A percentile compares a stretch with the other conserved stretches of the same genome.
These are phyloP conservation scores for Watsonalla binaria DNA, from an alignment of 2,888 invertebrate genomes.

Conservation along the genomic window DNA sequence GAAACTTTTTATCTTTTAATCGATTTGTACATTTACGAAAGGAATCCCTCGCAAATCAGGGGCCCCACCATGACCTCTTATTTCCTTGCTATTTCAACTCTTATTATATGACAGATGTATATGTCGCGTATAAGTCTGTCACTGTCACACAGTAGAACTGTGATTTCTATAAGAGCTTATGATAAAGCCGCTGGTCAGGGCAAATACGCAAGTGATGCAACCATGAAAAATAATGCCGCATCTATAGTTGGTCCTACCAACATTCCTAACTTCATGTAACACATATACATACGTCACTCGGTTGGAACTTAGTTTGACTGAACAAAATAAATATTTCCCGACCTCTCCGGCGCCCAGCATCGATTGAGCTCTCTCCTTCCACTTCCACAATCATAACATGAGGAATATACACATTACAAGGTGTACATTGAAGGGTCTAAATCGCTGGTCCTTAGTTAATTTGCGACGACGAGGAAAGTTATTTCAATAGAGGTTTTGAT, in stretches of 20 bases:
- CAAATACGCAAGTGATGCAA: neutral
- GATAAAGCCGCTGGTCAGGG: too few species aligned
- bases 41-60: too few species aligned
- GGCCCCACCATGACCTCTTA: too few species aligned
- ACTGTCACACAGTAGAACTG: too few species aligned
- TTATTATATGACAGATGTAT: too few species aligned
- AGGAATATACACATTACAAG: conserved; percentile 1
- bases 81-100: too few species aligned
- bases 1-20: too few species aligned
- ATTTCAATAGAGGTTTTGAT: conserved; percentile 23
- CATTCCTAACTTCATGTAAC: conserved; percentile 11
- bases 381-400: neutral
- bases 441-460: conserved; percentile 4
- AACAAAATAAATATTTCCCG: conserved; percentile 43
- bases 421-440: conserved; percentile 2
- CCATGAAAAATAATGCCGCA: neutral
- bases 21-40: too few species aligned
- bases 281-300: conserved; percentile 12
- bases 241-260: neutral
- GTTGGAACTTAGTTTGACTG: conserved; percentile 26
- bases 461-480: conserved; percentile 11
- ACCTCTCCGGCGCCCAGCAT: conserved; percentile 30
- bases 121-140: too few species aligned
- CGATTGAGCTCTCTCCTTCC: conserved; percentile 25
- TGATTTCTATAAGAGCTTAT: too few species aligned